phyloP scores from a whole-genome alignment of 2,113 vertebrate genomes.

The Ceuthmochares aereus region DNA sequence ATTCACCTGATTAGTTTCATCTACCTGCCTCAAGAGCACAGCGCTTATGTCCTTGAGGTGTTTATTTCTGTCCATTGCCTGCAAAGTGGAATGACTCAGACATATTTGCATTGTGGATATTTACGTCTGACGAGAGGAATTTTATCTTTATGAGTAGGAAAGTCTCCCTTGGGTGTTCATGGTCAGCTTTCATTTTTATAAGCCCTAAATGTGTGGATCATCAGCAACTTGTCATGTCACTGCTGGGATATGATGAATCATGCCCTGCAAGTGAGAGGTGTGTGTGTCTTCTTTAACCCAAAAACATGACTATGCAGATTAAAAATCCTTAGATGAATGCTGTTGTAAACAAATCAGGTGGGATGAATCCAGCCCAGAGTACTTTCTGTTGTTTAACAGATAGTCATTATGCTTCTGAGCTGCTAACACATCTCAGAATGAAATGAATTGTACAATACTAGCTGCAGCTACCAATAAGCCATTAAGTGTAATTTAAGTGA shows the following conservation, averaged over 20 bases:
- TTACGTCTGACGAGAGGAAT: background rate
- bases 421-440: background rate
- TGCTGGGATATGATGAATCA: background rate
- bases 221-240: background rate
- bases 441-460: background rate
- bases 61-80: background rate
- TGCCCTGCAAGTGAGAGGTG: background rate
- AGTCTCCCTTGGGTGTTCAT: background rate
- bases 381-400: background rate
- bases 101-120: background rate
- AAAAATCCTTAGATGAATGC: background rate
- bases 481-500: background rate
- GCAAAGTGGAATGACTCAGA: background rate
- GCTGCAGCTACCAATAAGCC: background rate
- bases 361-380: background rate
- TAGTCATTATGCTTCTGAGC: background rate
- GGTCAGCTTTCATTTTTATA: slow-evolving; percentile 7
- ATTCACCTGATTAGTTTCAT: background rate
- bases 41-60: background rate
- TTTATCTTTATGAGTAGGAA: background rate
- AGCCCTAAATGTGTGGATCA: background rate
- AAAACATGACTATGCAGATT: background rate
- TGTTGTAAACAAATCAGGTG: background rate
- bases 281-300: background rate
- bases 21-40: background rate